Evolutionary conservation across 2,888 invertebrate genomes (phyloP).

Genomic region (Kryphioiulus occultus): DNA sequence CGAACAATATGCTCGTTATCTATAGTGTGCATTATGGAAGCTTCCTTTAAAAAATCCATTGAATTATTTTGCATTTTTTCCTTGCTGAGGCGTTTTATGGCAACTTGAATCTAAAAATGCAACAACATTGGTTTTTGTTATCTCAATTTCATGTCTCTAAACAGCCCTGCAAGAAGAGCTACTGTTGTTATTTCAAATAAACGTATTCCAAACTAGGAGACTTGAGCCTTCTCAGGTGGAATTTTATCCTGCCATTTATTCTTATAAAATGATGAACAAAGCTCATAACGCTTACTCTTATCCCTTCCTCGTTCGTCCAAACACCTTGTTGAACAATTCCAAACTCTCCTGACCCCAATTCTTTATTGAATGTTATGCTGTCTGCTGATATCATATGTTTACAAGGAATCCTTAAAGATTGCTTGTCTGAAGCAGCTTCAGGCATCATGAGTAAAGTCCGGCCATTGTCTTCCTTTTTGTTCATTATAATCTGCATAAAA

Average conservation of each 20-base stretch:
- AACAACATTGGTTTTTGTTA: not conserved
- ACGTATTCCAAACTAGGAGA: no score
- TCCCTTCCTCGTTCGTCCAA: conserved; percentile 90
- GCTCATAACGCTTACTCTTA: conserved; percentile 71
- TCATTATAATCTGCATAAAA: conserved; percentile 69
- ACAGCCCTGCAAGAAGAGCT: no score
- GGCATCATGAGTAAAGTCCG: conserved; percentile 50
- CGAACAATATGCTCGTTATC: conserved; percentile 96
- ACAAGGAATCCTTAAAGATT: conserved; percentile 69
- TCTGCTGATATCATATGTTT: conserved; percentile 91
- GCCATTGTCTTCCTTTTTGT: conserved; percentile 65
- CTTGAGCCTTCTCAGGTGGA: not conserved
- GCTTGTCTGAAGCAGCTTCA: conserved; percentile 58
- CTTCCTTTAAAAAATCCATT: conserved; percentile 96
- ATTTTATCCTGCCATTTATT: not conserved
- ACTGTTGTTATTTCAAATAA: no score
- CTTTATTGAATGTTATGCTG: conserved; percentile 91
- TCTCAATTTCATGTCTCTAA: no score
- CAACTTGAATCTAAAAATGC: conserved; percentile 81
- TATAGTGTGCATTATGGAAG: conserved; percentile 97
- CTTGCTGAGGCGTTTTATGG: conserved; percentile 93
- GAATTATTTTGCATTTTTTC: conserved; percentile 96
- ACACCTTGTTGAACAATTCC: conserved; percentile 98
- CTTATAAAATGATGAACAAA: no score
- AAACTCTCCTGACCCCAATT: conserved; percentile 96